Percentiles rank a stretch among this genome's conserved stretches.
These are phyloP conservation scores for Condylura cristata DNA, from an alignment of 2,113 vertebrate species.

Conservation along the genomic window DNA sequence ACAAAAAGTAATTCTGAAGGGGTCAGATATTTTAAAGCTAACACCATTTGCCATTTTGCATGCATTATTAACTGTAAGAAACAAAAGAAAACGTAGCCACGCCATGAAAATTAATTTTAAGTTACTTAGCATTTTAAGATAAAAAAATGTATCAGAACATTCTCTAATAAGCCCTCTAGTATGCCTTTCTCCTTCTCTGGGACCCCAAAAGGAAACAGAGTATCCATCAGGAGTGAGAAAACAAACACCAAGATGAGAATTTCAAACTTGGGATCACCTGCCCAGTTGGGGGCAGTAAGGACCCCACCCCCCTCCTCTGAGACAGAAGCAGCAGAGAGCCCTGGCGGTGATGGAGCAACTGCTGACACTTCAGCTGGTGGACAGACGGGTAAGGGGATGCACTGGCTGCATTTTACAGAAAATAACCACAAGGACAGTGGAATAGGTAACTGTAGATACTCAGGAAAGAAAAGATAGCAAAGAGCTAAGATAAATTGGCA, in stretches of 20 bases:
- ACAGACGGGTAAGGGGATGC: not conserved
- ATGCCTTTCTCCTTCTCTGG: not conserved
- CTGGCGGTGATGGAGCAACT: not conserved
- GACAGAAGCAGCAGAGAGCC: not conserved
- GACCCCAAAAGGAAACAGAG: not conserved
- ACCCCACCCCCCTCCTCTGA: not conserved
- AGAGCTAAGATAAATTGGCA: not conserved
- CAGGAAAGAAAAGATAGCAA: not conserved
- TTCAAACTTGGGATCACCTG: not conserved
- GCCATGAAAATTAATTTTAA: constrained; percentile 2
- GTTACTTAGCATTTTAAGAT: not conserved
- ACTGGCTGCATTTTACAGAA: not conserved
- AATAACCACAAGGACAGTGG: not conserved
- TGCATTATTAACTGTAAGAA: not conserved
- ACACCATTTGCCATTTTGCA: not conserved
- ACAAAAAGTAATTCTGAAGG: not conserved
- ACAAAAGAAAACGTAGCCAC: not conserved
- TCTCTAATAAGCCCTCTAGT: not conserved
- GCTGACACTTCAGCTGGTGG: not conserved
- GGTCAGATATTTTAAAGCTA: not conserved
- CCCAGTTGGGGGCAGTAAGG: not conserved
- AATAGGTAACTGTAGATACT: not conserved
- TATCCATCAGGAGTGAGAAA: not conserved
- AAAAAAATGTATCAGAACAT: not conserved
- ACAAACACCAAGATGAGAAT: not conserved